These are phyloP conservation scores for Chanos chanos DNA, from an alignment of 2,797 vertebrate species.

Conservation along the genomic window DNA sequence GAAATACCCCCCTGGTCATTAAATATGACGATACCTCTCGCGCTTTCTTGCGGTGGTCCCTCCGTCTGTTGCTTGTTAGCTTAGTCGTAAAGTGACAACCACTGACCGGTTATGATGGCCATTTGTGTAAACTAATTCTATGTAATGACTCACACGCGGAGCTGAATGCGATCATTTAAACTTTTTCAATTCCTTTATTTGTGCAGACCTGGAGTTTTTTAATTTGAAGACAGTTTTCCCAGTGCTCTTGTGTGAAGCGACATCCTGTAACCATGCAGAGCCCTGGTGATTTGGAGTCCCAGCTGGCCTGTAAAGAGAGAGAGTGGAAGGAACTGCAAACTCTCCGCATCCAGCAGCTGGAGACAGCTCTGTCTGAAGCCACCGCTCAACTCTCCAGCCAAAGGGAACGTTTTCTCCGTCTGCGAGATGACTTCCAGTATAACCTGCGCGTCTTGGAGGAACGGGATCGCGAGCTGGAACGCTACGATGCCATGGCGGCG, in stretches of 20 bases:
- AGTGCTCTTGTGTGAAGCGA: neutral
- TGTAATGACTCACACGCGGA: no score
- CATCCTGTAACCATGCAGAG: conserved; percentile 28
- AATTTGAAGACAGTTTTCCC: neutral
- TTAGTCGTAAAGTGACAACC: no score
- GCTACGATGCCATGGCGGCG: conserved; percentile 60
- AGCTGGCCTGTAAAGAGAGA: conserved; percentile 70
- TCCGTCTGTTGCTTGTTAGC: no score
- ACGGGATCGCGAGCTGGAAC: conserved; percentile 75
- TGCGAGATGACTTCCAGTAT: conserved; percentile 77
- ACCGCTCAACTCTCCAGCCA: conserved; percentile 55
- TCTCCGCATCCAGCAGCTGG: conserved; percentile 58
- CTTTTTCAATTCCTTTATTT: neutral
- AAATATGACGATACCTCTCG: no score
- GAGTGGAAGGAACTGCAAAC: conserved; percentile 73
- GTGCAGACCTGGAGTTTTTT: conserved; percentile 12
- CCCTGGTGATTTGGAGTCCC: conserved; percentile 55
- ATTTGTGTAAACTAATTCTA: no score
- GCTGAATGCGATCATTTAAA: no score
- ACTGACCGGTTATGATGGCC: no score
- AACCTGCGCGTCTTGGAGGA: conserved; percentile 77
- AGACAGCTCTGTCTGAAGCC: conserved; percentile 59
- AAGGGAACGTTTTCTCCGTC: conserved; percentile 54
- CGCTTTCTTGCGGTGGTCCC: no score
- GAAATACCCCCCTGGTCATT: no score